phyloP scores from a whole-genome alignment of 2,113 vertebrate genomes.

The Gila orcuttii region DNA sequence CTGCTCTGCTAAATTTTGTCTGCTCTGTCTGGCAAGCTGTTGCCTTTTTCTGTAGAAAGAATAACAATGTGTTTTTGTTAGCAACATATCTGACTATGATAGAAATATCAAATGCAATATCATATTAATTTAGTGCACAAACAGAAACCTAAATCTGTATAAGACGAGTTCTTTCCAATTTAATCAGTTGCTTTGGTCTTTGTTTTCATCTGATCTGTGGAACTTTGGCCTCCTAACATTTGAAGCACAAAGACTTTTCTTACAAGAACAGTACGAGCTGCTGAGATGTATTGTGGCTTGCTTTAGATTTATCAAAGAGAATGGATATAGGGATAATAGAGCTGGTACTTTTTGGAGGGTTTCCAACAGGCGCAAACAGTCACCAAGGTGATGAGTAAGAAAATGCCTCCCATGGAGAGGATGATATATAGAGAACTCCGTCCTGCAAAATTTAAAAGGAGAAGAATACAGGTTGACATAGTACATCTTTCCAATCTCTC shows the following conservation, averaged over 20 bases:
- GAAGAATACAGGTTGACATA: slow-evolving; percentile 24
- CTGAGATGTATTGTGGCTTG: slow-evolving; percentile 1
- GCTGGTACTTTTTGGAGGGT: slow-evolving; percentile 90
- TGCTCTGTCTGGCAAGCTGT: slow-evolving; percentile 75
- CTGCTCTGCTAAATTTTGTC: slow-evolving; percentile 76
- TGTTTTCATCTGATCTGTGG: slow-evolving; percentile 21
- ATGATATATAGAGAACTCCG: slow-evolving; percentile 99
- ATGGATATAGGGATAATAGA: slow-evolving; percentile 15
- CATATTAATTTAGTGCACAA: not conserved
- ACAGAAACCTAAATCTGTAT: not conserved
- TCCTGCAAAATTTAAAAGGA: slow-evolving; percentile 71
- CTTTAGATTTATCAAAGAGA: slow-evolving; percentile 12
- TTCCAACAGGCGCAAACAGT: slow-evolving; percentile 99
- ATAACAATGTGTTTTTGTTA: not conserved
- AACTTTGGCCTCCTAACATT: slow-evolving; percentile 13
- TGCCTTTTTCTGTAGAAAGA: slow-evolving; percentile 82
- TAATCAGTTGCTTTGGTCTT: not conserved
- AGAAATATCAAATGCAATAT: not conserved
- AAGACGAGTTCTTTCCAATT: not conserved
- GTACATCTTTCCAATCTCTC: not conserved
- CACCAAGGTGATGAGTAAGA: slow-evolving; percentile 97
- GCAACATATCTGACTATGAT: not conserved
- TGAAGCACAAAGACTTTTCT: slow-evolving; percentile 10
- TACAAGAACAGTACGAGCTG: not conserved
- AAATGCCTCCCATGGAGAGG: slow-evolving; percentile 95